Evolutionary conservation across 2,113 vertebrate genomes (phyloP).

Genomic region (Alaudala cheleensis): DNA sequence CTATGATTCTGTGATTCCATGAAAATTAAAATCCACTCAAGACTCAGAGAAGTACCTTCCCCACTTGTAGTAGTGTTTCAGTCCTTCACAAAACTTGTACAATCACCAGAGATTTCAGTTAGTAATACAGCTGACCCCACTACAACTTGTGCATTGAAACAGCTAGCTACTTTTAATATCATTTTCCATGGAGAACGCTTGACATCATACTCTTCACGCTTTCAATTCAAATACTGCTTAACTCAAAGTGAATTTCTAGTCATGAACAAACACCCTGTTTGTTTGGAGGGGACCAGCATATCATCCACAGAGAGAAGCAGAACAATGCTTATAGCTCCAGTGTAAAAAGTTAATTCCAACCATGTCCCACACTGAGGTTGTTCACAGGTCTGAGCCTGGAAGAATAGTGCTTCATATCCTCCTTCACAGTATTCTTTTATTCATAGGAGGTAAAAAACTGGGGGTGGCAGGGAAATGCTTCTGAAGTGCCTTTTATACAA

Average conservation of each 20-base stretch:
- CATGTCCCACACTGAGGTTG: neutral
- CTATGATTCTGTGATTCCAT: neutral
- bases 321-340: neutral
- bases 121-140: neutral
- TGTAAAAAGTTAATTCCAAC: neutral
- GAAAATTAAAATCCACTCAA: neutral
- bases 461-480: neutral
- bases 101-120: neutral
- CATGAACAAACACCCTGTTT: neutral
- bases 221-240: neutral
- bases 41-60: neutral
- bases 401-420: neutral
- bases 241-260: neutral
- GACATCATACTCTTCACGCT: neutral
- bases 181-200: neutral
- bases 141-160: neutral
- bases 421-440: neutral
- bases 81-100: neutral
- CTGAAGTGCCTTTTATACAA: neutral
- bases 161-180: neutral
- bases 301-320: neutral
- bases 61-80: neutral
- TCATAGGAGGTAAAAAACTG: neutral
- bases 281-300: neutral
- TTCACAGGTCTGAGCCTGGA: neutral